These are phyloP conservation scores for Festucalex cinctus DNA, from an alignment of 2,113 vertebrate genomes.

Conservation along the genomic window DNA sequence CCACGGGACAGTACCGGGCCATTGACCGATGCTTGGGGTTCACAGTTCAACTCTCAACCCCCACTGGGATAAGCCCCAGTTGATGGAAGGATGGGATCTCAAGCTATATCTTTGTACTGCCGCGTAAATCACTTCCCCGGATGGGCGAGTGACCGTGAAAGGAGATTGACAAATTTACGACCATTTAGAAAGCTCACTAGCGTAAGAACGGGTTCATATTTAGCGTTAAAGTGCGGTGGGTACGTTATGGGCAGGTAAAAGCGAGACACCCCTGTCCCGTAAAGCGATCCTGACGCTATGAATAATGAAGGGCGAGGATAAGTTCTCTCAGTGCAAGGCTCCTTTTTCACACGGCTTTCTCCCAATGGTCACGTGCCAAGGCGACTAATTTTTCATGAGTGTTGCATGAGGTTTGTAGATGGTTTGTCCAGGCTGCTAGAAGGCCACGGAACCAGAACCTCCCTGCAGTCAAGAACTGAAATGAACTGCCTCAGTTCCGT, in stretches of 20 bases:
- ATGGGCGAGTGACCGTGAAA: too few relatives aligned
- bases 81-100: background rate
- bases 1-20: too few relatives aligned
- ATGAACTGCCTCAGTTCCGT: conserved; percentile 71
- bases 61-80: too few relatives aligned
- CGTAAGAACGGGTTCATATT: conserved; percentile 8
- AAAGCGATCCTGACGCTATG: conserved; percentile 87
- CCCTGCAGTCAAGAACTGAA: conserved; percentile 58
- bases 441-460: conserved; percentile 32
- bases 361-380: conserved; percentile 71
- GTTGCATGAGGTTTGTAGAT: conserved; percentile 50
- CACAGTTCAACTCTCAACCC: too few relatives aligned
- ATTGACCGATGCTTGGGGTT: too few relatives aligned
- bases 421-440: conserved; percentile 23
- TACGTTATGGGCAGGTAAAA: conserved; percentile 57
- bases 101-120: background rate
- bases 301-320: conserved; percentile 89
- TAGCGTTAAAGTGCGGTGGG: conserved; percentile 23
- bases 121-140: background rate
- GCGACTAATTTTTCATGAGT: conserved; percentile 81
- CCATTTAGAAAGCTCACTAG: background rate
- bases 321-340: conserved; percentile 73
- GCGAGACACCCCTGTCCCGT: conserved; percentile 75
- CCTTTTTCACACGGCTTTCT: conserved; percentile 82
- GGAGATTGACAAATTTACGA: background rate